A percentile compares a stretch with the other conserved stretches of the same genome.
phyloP scores from a whole-genome alignment of 2,888 invertebrate genomes.

The Sialis fuliginosa region DNA sequence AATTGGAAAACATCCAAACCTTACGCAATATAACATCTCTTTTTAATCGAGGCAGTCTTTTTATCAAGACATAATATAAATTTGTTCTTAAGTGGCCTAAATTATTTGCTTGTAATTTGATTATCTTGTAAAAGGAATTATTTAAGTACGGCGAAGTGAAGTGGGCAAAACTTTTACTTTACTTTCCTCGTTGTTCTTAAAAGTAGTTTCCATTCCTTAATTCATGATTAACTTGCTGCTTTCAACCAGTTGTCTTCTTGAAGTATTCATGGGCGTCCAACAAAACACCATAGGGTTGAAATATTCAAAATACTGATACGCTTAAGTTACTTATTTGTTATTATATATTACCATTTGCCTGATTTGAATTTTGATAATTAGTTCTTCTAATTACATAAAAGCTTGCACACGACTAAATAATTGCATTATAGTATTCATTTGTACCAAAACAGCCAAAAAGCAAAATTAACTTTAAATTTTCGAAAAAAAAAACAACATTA shows the following conservation, averaged over 20 bases:
- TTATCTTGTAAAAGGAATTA: slow-evolving; percentile 12
- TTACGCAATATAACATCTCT: background rate
- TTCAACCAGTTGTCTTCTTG: slow-evolving; percentile 2
- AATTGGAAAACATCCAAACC: too few relatives aligned
- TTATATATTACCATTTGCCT: too few relatives aligned
- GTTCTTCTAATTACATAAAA: too few relatives aligned
- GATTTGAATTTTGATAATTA: too few relatives aligned
- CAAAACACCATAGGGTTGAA: too few relatives aligned
- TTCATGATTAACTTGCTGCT: slow-evolving; percentile 3
- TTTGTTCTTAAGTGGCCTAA: slow-evolving; percentile 18
- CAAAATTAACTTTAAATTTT: too few relatives aligned
- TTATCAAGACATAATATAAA: slow-evolving; percentile 19
- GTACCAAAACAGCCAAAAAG: too few relatives aligned
- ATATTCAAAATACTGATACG: too few relatives aligned
- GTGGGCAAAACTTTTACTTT: background rate
- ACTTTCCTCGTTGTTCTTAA: background rate
- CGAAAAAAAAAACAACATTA: too few relatives aligned
- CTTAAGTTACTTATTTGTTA: too few relatives aligned
- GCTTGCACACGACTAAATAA: too few relatives aligned
- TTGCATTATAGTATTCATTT: too few relatives aligned
- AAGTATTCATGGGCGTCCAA: background rate
- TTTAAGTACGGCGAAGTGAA: slow-evolving; percentile 3
- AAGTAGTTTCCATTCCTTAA: slow-evolving; percentile 5
- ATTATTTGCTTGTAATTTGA: slow-evolving; percentile 18
- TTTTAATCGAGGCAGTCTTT: slow-evolving; percentile 10